A percentile compares a stretch with the other conserved stretches of the same genome.
These are phyloP conservation scores for Callyntrura guangdongensis DNA, from an alignment of 2,888 invertebrate genomes.

Conservation along the genomic window DNA sequence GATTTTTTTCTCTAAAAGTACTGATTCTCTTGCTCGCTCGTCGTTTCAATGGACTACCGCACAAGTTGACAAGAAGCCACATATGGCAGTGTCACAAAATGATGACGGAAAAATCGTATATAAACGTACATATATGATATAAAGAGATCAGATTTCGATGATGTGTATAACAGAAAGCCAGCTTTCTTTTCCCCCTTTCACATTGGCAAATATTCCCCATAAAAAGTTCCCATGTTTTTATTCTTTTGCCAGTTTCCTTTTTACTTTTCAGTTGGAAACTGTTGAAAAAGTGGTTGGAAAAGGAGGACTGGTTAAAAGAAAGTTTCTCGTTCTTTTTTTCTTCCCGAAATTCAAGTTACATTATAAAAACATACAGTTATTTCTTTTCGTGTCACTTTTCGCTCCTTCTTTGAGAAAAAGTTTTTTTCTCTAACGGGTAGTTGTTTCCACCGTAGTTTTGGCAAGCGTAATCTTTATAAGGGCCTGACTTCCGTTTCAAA, in stretches of 20 bases:
- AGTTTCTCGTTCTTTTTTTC: conserved; percentile 13
- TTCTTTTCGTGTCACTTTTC: conserved; percentile 11
- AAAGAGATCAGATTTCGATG: not conserved
- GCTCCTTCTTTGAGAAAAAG: not conserved
- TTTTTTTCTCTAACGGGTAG: not conserved
- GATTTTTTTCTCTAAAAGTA: not conserved
- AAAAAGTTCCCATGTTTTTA: conserved; percentile 7
- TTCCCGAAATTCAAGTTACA: conserved; percentile 2
- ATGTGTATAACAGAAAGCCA: not conserved
- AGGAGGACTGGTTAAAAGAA: not conserved
- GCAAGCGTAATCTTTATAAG: not conserved
- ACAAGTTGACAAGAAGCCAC: conserved; percentile 6
- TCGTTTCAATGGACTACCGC: not conserved
- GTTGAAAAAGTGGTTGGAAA: not conserved
- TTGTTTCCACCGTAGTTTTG: not conserved
- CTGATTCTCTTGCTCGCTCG: not conserved
- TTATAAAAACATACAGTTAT: conserved; percentile 39
- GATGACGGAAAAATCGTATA: not conserved
- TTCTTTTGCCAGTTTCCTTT: not conserved
- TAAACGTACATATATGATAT: not conserved
- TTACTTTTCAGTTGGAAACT: not conserved
- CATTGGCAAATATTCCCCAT: not conserved
- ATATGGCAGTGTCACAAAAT: not conserved
- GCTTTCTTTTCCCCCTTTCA: not conserved
- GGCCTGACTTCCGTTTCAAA: not conserved